Evolutionary conservation across 2,888 invertebrate species (phyloP), one percentile per base, ranked within the genome.

Genomic region (Xylota segnis): DNA sequence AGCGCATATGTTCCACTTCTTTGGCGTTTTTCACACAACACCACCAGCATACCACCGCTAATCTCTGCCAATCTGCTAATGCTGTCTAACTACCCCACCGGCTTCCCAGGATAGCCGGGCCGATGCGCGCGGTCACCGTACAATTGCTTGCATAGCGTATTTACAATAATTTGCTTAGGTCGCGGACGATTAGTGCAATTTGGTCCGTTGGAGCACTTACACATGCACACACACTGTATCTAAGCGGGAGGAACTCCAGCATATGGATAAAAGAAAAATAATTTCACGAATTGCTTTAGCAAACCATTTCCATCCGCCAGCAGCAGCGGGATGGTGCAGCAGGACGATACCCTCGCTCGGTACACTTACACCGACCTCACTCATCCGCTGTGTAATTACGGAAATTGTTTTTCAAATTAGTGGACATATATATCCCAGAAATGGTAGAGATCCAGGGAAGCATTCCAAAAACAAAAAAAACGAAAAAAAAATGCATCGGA

Each of bases 341-440:
- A 47, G 65, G 65, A 72, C 52, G 72, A 76, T 65, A 50, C 79
- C 7, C 29, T 23, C 59, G n/a, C n/a, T 68, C 32, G 68, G 66
- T 68, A 63, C 65, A 66, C 84, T 71, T 81, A 81, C 76, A 72
- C 75, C 84, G 71, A 76, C 76, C 82, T 72, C 61, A 66, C 72
- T 86, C 86, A 77, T 86, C 68, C 82, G 76, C 66, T 82, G 86
- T 86, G 90, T 91, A 91, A 91, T 91, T 91, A 91, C 90, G 90
- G 90, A 91, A 91, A 91, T 91, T 91, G 91, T 91, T 91, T 90
- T 90, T 89, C 90, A 91, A 91, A 91, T 91, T 91, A 91, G 90
- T 90, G 91, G 90, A 90, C 90, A 87, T 70, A 86, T 71, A 84
- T 74, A 77, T 78, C 76, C 66, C 63, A 61, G 59, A 71, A 72